A percentile compares a stretch with the other conserved stretches of the same genome.
Conservation (phyloP, 2,888 invertebrate genomes). For the Thymelicus sylvestris region DNA sequence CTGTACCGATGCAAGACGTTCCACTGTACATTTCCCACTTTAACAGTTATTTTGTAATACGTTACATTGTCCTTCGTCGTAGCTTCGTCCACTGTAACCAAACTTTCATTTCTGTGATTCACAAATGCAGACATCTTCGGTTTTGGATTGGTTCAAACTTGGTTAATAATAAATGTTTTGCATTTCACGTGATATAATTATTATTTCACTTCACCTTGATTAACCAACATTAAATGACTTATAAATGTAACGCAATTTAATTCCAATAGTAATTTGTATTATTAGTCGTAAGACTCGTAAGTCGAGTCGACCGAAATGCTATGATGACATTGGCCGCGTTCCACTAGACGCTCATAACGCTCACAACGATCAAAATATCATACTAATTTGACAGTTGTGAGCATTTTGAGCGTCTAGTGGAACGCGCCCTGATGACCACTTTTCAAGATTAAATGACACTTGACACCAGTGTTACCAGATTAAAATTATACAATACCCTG, state of each 20-base stretch:
- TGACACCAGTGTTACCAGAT: too few relatives aligned
- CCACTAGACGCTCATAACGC: too few relatives aligned
- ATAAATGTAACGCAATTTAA: neutral
- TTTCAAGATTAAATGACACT: too few relatives aligned
- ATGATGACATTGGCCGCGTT: too few relatives aligned
- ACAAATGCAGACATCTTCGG: constrained; percentile 90
- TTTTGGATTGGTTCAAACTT: neutral
- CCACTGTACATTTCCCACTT: constrained; percentile 91
- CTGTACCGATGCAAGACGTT: constrained; percentile 93
- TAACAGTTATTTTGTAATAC: constrained; percentile 89
- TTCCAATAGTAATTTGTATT: neutral
- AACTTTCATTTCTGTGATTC: constrained; percentile 87
- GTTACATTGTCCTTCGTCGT: constrained; percentile 88
- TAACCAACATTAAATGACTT: neutral
- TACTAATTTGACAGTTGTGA: too few relatives aligned
- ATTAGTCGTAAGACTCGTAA: too few relatives aligned
- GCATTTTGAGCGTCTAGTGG: too few relatives aligned
- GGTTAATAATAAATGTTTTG: constrained; percentile 7
- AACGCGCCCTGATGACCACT: too few relatives aligned
- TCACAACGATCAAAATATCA: too few relatives aligned
- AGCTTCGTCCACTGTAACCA: constrained; percentile 87
- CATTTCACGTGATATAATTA: constrained; percentile 32
- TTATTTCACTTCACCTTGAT: constrained; percentile 2
- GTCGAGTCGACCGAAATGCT: too few relatives aligned
- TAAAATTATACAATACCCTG: too few relatives aligned